Conservation (phyloP, 53 echinoderm and acorn worm species). For the Mesocentrotus franciscanus region DNA sequence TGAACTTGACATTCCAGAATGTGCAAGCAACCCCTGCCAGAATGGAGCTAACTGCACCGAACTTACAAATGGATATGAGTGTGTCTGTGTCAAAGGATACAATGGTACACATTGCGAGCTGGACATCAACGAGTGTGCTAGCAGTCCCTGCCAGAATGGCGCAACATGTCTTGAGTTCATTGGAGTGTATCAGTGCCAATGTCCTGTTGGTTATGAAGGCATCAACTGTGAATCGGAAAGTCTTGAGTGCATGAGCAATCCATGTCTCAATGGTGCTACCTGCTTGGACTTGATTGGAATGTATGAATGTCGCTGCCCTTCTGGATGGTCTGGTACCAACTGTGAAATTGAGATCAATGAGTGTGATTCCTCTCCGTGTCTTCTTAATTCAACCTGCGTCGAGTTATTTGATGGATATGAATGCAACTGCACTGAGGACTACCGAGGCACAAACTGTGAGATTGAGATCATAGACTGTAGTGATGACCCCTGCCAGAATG, state of each 20-base stretch:
- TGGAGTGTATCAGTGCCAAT: slow-evolving; percentile 52
- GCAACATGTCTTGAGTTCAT: slow-evolving; percentile 20
- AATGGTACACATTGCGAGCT: slow-evolving; percentile 50
- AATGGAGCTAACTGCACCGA: slow-evolving; percentile 61
- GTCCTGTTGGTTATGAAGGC: slow-evolving; percentile 44
- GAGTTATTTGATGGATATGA: slow-evolving; percentile 53
- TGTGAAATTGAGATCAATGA: slow-evolving; percentile 52
- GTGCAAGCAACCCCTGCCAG: slow-evolving; percentile 51
- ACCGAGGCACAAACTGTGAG: slow-evolving; percentile 53
- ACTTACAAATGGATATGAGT: slow-evolving; percentile 51
- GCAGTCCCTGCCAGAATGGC: slow-evolving; percentile 53
- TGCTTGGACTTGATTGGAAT: slow-evolving; percentile 56
- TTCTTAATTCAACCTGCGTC: slow-evolving; percentile 46
- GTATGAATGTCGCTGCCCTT: slow-evolving; percentile 61
- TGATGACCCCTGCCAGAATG: slow-evolving; percentile 62
- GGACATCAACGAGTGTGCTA: slow-evolving; percentile 54
- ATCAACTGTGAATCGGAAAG: slow-evolving; percentile 51
- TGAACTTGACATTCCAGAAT: slow-evolving; percentile 45
- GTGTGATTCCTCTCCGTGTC: slow-evolving; percentile 53
- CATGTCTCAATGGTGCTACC: slow-evolving; percentile 59
- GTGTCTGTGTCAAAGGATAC: slow-evolving; percentile 49
- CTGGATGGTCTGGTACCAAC: slow-evolving; percentile 46
- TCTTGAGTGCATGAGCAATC: slow-evolving; percentile 62
- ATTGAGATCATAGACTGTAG: slow-evolving; percentile 51
- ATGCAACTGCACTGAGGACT: slow-evolving; percentile 64